Evolutionary conservation across 2,797 vertebrate species (phyloP).

Genomic region (Pangasius sanitwongsei): DNA sequence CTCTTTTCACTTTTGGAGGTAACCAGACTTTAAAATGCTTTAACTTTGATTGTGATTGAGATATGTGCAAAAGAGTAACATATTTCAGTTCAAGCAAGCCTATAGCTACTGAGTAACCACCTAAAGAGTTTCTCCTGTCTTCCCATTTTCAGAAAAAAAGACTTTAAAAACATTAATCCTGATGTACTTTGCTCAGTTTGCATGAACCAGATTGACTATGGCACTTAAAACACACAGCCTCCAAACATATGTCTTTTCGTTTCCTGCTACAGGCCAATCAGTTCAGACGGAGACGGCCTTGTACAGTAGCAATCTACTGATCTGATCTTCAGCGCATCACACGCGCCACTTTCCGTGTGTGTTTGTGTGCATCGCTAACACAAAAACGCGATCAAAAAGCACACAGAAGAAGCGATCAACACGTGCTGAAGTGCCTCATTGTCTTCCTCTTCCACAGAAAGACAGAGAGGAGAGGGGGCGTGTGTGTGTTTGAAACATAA

Average conservation of each 20-base stretch:
- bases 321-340: constrained; percentile 76
- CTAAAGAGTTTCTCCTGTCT: not conserved
- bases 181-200: constrained; percentile 21
- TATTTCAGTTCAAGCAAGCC: not conserved
- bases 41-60: too few species aligned
- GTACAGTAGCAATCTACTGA: constrained; percentile 69
- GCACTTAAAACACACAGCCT: constrained; percentile 50
- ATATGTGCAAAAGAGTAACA: not conserved
- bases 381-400: constrained; percentile 80
- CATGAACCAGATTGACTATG: constrained; percentile 42
- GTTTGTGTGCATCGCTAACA: constrained; percentile 71
- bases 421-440: constrained; percentile 61
- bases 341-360: constrained; percentile 72
- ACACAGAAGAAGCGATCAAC: constrained; percentile 65
- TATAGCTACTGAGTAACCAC: not conserved
- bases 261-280: constrained; percentile 56
- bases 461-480: constrained; percentile 38
- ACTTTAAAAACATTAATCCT: constrained; percentile 2
- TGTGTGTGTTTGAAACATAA: constrained; percentile 72
- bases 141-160: not conserved
- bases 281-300: constrained; percentile 60
- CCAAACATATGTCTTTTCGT: constrained; percentile 38
- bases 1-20: not conserved
- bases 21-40: not conserved
- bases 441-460: constrained; percentile 41